phyloP scores from a whole-genome alignment of 2,113 vertebrate species.

The Pterocles orientalis region DNA sequence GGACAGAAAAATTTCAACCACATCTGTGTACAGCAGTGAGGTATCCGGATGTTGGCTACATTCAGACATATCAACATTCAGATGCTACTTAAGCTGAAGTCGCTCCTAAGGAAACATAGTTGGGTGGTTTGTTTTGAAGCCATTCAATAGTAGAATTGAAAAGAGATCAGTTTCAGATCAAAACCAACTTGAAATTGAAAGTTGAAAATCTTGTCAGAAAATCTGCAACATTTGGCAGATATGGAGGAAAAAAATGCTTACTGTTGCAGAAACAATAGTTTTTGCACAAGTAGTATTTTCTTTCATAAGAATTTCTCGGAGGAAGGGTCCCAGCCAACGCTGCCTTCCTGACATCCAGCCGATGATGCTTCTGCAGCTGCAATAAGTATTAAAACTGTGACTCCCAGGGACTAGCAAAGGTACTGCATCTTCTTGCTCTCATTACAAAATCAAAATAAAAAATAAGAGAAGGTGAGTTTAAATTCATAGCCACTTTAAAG shows the following conservation, averaged over 20 bases:
- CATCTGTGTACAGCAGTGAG: not conserved
- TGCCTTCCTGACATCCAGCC: not conserved
- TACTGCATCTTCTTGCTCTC: constrained; percentile 31
- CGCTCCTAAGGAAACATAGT: not conserved
- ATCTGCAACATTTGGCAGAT: constrained; percentile 3
- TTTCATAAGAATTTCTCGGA: not conserved
- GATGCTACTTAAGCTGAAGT: not conserved
- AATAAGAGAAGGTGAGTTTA: constrained; percentile 9
- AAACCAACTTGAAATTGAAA: constrained; percentile 30
- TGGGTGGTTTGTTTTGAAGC: not conserved
- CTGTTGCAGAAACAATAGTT: not conserved
- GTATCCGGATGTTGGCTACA: not conserved
- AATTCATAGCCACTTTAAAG: constrained; percentile 42
- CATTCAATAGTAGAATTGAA: not conserved
- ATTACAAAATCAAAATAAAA: constrained; percentile 1
- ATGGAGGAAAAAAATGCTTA: not conserved
- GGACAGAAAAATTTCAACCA: not conserved
- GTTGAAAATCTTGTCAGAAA: not conserved
- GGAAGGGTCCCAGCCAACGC: not conserved
- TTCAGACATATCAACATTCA: not conserved
- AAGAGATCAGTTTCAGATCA: not conserved
- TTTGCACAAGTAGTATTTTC: not conserved
- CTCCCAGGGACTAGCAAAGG: constrained; percentile 57
- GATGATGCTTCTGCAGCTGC: not conserved
- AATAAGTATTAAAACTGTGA: constrained; percentile 64